Conservation (phyloP, 2,113 vertebrate species). For the Xenotilapia longispinis region DNA sequence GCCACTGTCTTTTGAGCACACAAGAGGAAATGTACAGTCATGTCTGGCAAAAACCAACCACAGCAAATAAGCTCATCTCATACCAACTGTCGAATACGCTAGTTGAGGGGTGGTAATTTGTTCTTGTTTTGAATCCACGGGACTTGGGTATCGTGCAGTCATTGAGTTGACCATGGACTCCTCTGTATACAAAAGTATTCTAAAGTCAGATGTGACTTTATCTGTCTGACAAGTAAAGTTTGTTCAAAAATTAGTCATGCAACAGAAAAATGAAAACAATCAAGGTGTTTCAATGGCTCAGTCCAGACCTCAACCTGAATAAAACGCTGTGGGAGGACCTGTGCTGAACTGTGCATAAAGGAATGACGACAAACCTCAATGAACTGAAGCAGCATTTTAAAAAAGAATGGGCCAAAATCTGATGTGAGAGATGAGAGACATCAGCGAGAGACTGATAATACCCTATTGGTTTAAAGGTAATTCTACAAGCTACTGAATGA, state of each 20-base stretch:
- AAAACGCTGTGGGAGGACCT: not conserved
- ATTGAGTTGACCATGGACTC: not conserved
- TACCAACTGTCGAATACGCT: not conserved
- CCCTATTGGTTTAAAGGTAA: not conserved
- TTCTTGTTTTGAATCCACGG: not conserved
- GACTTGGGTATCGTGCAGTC: not conserved
- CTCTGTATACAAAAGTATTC: not conserved
- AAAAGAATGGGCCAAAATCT: not conserved
- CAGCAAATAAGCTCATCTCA: not conserved
- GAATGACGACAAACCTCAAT: not conserved
- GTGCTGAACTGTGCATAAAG: not conserved
- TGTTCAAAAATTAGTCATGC: not conserved
- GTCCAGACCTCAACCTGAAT: not conserved
- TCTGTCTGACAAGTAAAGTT: not conserved
- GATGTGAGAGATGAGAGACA: not conserved
- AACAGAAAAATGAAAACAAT: not conserved
- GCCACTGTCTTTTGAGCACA: not conserved
- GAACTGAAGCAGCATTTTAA: not conserved
- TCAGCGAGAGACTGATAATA: not conserved
- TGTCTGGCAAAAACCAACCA: not conserved
- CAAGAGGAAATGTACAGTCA: not conserved
- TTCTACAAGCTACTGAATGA: not conserved
- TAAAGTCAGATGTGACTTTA: not conserved
- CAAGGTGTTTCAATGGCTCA: not conserved
- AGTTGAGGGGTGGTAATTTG: not conserved